These are phyloP conservation scores for Scolopax mira DNA, from an alignment of 2,113 vertebrate species.

Conservation along the genomic window DNA sequence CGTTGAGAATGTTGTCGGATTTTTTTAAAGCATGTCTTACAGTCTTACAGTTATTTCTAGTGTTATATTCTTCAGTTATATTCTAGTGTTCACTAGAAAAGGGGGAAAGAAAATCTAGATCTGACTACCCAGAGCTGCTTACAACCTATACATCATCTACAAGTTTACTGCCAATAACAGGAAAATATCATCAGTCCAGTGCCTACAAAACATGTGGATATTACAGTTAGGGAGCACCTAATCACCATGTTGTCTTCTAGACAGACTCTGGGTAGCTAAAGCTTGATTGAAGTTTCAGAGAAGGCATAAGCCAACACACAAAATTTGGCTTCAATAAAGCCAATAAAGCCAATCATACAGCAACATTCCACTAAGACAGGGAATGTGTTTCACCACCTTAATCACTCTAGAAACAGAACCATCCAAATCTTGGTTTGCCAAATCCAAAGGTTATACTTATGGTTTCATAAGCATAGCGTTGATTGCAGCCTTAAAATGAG, in stretches of 20 bases:
- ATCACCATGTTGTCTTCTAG: neutral
- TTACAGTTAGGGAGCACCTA: neutral
- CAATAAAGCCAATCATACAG: no score
- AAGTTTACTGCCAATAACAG: neutral
- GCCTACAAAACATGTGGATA: neutral
- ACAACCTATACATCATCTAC: neutral
- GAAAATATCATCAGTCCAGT: neutral
- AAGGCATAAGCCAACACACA: neutral
- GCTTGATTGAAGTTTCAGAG: neutral
- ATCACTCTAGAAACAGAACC: neutral
- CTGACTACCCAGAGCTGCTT: neutral
- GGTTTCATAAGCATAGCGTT: neutral
- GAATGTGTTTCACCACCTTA: neutral
- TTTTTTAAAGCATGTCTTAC: neutral
- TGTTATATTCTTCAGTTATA: no score
- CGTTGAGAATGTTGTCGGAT: fast-evolving
- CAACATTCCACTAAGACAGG: neutral
- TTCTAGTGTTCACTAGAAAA: neutral
- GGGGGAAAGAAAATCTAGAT: neutral
- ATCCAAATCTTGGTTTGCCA: neutral
- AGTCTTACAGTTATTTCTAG: no score
- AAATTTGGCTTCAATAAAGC: neutral
- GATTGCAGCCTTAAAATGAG: neutral
- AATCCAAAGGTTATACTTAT: neutral
- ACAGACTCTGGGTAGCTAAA: neutral